Percentiles rank a stretch among this genome's conserved stretches.
phyloP scores from a whole-genome alignment of 2,797 vertebrate species.

The Cirrhinus molitorella region DNA sequence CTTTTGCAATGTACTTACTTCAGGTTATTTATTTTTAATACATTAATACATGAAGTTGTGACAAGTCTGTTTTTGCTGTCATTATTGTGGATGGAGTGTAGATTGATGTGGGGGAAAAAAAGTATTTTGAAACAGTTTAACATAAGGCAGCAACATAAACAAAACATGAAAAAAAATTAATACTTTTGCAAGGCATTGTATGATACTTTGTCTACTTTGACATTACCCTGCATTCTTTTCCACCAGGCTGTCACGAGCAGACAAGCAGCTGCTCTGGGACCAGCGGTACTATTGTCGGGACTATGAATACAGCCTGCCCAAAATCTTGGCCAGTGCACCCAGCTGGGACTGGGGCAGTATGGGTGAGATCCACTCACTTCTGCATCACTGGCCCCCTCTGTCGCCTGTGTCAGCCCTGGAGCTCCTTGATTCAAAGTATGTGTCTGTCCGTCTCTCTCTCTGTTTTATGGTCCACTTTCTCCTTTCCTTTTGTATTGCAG shows the following conservation, averaged over 20 bases:
- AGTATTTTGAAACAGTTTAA: no score
- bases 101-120: no score
- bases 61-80: no score
- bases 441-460: not conserved
- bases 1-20: no score
- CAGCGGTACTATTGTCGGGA: slow-evolving; percentile 85
- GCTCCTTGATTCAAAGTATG: slow-evolving; percentile 93
- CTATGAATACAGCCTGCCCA: slow-evolving; percentile 88
- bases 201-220: not conserved
- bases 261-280: slow-evolving; percentile 95
- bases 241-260: slow-evolving; percentile 88
- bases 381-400: slow-evolving; percentile 89
- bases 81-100: no score
- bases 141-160: no score
- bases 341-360: slow-evolving; percentile 94
- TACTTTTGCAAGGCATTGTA: not conserved
- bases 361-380: slow-evolving; percentile 88
- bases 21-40: no score
- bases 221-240: slow-evolving; percentile 48
- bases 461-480: not conserved
- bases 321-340: slow-evolving; percentile 89
- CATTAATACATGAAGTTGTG: no score
- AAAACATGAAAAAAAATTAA: no score
- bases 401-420: slow-evolving; percentile 90
- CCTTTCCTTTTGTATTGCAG: not conserved